Percentiles rank a stretch among this genome's conserved stretches.
phyloP scores from a whole-genome alignment of 35 echinoderm and acorn worm genomes.

The Amphiura filiformis region DNA sequence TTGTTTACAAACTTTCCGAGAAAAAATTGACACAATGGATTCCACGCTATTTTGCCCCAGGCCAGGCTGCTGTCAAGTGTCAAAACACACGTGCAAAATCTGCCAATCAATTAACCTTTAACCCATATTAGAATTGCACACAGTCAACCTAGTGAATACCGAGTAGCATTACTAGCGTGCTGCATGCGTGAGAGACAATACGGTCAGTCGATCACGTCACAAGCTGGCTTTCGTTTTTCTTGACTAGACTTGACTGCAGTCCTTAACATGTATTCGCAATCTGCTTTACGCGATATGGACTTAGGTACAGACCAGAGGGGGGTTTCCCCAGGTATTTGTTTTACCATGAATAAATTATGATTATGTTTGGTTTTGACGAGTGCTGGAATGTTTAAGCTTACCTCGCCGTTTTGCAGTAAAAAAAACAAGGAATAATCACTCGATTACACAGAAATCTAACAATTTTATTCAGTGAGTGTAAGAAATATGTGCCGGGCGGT shows the following conservation, averaged over 20 bases:
- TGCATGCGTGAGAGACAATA: too few species aligned
- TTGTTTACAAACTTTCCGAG: too few species aligned
- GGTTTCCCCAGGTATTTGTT: background rate
- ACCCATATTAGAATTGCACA: too few species aligned
- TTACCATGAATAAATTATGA: background rate
- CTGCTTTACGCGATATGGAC: too few species aligned
- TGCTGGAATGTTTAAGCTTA: background rate
- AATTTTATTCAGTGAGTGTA: conserved; percentile 1
- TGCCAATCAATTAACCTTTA: too few species aligned
- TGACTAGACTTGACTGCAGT: too few species aligned
- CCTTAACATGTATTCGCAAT: too few species aligned
- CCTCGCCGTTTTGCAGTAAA: background rate
- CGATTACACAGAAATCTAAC: background rate
- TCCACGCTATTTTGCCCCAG: background rate
- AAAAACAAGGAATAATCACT: conserved; percentile 12
- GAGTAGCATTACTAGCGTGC: background rate
- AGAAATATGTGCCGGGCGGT: background rate
- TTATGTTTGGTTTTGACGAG: conserved; percentile 16
- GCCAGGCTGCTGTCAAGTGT: too few species aligned
- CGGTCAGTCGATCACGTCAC: too few species aligned
- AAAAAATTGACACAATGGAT: background rate
- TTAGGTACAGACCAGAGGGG: background rate
- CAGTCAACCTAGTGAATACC: background rate
- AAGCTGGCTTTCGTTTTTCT: too few species aligned
- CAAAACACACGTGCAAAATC: too few species aligned